Conservation (phyloP, 2,888 invertebrate genomes). For the Scaptomyza caliginosa region DNA sequence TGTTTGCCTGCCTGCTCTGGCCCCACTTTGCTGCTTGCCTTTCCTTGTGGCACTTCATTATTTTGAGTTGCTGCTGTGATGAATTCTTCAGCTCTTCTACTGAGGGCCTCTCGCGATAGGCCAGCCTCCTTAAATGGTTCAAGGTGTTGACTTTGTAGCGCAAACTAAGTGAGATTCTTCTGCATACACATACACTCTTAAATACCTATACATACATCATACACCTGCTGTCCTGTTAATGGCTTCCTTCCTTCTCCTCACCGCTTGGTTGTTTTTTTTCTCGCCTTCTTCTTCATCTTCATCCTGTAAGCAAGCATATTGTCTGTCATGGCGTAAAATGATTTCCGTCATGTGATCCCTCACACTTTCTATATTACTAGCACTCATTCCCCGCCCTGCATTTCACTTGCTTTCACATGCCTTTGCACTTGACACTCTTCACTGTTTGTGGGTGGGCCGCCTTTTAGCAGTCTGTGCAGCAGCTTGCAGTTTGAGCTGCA, state of each 20-base stretch:
- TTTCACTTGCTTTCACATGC: slow-evolving; percentile 52
- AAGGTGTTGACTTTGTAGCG: slow-evolving; percentile 74
- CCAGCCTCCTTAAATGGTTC: slow-evolving; percentile 66
- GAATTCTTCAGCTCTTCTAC: slow-evolving; percentile 40
- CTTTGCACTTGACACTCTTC: slow-evolving; percentile 73
- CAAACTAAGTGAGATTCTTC: slow-evolving; percentile 46
- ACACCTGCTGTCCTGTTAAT: slow-evolving; percentile 59
- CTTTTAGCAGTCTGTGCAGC: slow-evolving; percentile 33
- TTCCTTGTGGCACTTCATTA: slow-evolving; percentile 67
- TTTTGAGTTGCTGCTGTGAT: slow-evolving; percentile 66
- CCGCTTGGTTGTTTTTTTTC: not conserved
- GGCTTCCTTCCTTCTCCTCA: slow-evolving; percentile 50
- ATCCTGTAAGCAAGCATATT: slow-evolving; percentile 53
- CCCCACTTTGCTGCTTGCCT: not conserved
- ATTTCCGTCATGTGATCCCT: slow-evolving; percentile 62
- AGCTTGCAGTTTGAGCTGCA: slow-evolving; percentile 55
- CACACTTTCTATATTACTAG: not conserved
- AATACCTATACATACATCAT: not conserved
- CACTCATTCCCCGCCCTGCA: slow-evolving; percentile 7
- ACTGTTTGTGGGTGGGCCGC: slow-evolving; percentile 49
- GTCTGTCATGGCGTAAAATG: slow-evolving; percentile 76
- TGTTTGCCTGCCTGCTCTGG: slow-evolving; percentile 1
- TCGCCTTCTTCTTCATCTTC: no score
- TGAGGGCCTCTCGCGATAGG: slow-evolving; percentile 9
- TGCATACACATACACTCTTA: not conserved